phyloP scores from a whole-genome alignment of 1,140 invertebrate genomes.

The Agrilus planipennis region DNA sequence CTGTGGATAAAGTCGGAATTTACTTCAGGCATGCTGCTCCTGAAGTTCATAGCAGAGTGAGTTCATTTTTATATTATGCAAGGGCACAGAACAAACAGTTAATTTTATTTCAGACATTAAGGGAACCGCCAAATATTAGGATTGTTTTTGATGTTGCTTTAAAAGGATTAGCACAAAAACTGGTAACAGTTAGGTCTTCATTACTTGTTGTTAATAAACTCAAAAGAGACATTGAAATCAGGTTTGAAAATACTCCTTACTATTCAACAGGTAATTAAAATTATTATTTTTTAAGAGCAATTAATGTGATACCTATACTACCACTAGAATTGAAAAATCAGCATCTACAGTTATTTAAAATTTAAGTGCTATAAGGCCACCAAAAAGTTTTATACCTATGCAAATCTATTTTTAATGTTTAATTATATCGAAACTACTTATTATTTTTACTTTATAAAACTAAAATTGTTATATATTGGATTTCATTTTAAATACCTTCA shows the following conservation, averaged over 20 bases:
- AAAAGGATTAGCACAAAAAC: slow-evolving; percentile 85
- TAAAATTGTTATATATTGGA: too few species aligned
- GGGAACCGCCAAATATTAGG: slow-evolving; percentile 24
- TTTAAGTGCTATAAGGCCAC: too few species aligned
- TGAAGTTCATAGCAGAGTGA: slow-evolving; percentile 30
- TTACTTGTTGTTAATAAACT: slow-evolving; percentile 70
- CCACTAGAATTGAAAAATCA: too few species aligned
- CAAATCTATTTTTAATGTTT: too few species aligned
- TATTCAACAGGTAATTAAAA: neutral
- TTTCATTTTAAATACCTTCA: too few species aligned
- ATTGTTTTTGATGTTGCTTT: slow-evolving; percentile 80
- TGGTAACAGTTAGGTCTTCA: slow-evolving; percentile 91
- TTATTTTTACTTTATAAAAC: too few species aligned
- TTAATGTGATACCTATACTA: too few species aligned
- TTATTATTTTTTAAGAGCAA: too few species aligned
- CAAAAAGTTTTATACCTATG: too few species aligned
- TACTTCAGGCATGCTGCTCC: slow-evolving; percentile 74
- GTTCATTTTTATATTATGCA: slow-evolving; percentile 7
- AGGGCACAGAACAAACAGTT: too few species aligned
- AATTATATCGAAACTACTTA: too few species aligned
- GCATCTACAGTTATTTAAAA: too few species aligned
- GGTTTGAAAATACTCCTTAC: slow-evolving; percentile 43
- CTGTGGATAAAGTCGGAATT: slow-evolving; percentile 88
- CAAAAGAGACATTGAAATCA: slow-evolving; percentile 56
- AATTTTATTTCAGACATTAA: neutral